Evolutionary conservation across 2,113 vertebrate species (phyloP), one percentile per base, ranked within the genome.

Genomic region (Guaruba guarouba): DNA sequence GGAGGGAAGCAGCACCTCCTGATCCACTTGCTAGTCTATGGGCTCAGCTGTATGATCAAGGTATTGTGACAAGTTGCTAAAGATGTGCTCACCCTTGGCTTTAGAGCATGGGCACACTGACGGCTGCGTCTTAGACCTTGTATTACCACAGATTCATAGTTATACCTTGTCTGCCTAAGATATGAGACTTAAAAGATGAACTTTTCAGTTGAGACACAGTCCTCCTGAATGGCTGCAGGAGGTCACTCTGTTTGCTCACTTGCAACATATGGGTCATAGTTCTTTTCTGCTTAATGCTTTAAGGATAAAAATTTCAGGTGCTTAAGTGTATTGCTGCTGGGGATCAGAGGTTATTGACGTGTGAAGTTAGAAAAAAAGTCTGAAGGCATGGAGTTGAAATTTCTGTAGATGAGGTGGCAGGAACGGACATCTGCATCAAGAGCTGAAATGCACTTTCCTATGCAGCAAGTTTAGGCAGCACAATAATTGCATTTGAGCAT

Each of bases 1-100:
- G 33, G 17, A 39, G 31, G 31, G 19, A 88, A 51, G 39, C 22
- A n/a, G 49, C 19, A 43, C 12, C 8, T 33, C 7, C 1, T 0
- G 0, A 10, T 28, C 49, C 1, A 1, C 13, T 67, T 74, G 35
- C 22, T 13, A 10, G 4, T 48, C 44, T 44, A 7, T 14, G 48
- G 35, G 10, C 22, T 93, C 39, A 54, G 43, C 39, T 67, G 14
- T 33, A 17, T 29, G 27, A 51, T 43, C 49, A 44, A 61, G 13
- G 20, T 44, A 13, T 9, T 44, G 41, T 0, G 7, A 43, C 4
- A 69, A 27, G 20, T 66, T 83, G 7, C n/a, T 66, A 17, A 7
- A 0, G 2, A 48, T 83, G 24, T 54, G 19, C 55, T 86, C 8
- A 6, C 37, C n/a, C 29, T 74, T 82, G 67, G 41, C 80, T 92